phyloP scores from a whole-genome alignment of 2,113 vertebrate genomes.

The Cynocephalus volans region DNA sequence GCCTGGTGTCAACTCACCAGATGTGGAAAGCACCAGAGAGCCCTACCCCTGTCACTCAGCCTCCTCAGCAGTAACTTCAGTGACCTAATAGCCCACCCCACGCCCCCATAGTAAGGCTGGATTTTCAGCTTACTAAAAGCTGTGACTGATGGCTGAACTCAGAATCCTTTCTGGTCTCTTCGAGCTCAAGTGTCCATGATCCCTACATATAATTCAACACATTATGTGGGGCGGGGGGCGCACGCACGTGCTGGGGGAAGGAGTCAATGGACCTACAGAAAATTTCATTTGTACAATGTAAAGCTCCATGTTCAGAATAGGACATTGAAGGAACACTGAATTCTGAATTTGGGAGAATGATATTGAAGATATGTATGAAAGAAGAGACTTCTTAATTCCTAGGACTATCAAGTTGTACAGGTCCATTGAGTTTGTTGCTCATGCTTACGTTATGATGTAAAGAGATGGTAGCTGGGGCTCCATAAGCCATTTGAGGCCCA shows the following conservation, averaged over 20 bases:
- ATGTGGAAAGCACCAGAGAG: not conserved
- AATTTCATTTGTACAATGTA: not conserved
- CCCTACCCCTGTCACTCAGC: not conserved
- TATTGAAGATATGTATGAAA: not conserved
- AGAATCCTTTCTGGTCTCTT: too few relatives aligned
- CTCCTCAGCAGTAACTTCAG: not conserved
- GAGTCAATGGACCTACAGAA: not conserved
- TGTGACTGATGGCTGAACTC: not conserved
- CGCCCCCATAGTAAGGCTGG: fast-evolving
- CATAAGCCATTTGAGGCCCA: not conserved
- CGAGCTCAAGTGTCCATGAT: too few relatives aligned
- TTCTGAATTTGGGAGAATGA: not conserved
- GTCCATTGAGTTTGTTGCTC: not conserved
- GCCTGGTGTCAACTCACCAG: not conserved
- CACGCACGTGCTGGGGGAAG: too few relatives aligned
- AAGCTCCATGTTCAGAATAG: not conserved
- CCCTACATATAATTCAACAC: not conserved
- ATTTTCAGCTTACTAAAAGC: not conserved
- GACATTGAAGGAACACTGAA: not conserved
- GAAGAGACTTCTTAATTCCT: not conserved
- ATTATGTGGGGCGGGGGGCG: not conserved
- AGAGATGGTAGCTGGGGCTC: not conserved
- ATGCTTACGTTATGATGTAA: not conserved
- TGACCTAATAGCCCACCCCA: not conserved
- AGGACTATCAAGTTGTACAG: not conserved